phyloP scores from a whole-genome alignment of 2,888 invertebrate species.

The Saturnia pavonia region DNA sequence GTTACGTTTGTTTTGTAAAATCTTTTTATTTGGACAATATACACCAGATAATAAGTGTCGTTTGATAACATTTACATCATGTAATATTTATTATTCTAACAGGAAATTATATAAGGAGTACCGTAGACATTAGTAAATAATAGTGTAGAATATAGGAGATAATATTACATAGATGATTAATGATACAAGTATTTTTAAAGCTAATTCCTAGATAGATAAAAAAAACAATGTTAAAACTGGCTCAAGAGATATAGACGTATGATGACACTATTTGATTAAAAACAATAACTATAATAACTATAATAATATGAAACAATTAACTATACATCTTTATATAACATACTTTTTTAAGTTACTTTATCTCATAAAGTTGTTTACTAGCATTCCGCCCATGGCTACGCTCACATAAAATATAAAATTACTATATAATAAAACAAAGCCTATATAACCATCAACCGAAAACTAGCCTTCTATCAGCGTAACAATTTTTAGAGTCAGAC shows the following conservation, averaged over 20 bases:
- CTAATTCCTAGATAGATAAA: conserved; percentile 2
- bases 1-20: no score
- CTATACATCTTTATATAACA: no score
- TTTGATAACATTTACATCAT: not conserved
- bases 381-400: no score
- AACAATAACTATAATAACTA: no score
- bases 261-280: not conserved
- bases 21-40: no score
- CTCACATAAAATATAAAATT: no score
- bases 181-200: not conserved
- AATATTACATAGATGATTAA: not conserved
- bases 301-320: not conserved
- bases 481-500: no score
- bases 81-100: not conserved
- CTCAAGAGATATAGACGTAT: not conserved
- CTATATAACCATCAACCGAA: no score
- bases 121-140: not conserved
- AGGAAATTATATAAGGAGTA: not conserved
- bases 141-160: not conserved
- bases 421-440: no score
- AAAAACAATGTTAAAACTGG: not conserved
- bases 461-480: no score
- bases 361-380: no score
- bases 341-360: no score
- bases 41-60: not conserved